Evolutionary conservation across 2,113 vertebrate species (phyloP).

Genomic region (Tyto alba): DNA sequence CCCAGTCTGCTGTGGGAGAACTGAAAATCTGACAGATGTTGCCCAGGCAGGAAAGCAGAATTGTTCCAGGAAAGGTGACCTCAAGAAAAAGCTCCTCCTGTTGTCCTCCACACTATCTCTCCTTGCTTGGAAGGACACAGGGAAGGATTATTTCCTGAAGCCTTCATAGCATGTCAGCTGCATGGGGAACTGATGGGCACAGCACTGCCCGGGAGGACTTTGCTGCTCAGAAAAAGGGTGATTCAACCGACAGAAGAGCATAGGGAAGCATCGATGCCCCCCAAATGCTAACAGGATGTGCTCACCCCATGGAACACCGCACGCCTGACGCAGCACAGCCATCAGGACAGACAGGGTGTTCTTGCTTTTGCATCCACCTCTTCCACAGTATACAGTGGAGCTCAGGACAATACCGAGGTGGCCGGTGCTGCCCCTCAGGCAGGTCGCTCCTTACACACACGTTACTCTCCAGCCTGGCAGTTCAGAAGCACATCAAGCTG

Average conservation of each 20-base stretch:
- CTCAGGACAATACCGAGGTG: accelerated
- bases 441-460: accelerated
- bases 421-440: background rate
- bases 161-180: background rate
- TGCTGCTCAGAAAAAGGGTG: background rate
- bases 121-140: background rate
- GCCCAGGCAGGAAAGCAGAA: background rate
- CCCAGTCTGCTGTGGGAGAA: background rate
- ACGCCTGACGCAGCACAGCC: background rate
- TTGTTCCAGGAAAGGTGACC: background rate
- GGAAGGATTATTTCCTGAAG: background rate
- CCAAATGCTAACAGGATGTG: background rate
- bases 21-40: background rate
- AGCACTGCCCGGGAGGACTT: background rate
- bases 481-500: background rate
- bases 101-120: background rate
- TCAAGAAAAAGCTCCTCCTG: background rate
- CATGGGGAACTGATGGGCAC: background rate
- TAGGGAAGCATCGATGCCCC: accelerated
- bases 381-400: accelerated
- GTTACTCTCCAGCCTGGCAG: background rate
- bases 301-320: background rate
- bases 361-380: background rate
- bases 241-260: background rate
- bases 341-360: background rate